Evolutionary conservation across 2,888 invertebrate species (phyloP), one percentile per base, ranked within the genome.

Genomic region (Sicus ferrugineus): DNA sequence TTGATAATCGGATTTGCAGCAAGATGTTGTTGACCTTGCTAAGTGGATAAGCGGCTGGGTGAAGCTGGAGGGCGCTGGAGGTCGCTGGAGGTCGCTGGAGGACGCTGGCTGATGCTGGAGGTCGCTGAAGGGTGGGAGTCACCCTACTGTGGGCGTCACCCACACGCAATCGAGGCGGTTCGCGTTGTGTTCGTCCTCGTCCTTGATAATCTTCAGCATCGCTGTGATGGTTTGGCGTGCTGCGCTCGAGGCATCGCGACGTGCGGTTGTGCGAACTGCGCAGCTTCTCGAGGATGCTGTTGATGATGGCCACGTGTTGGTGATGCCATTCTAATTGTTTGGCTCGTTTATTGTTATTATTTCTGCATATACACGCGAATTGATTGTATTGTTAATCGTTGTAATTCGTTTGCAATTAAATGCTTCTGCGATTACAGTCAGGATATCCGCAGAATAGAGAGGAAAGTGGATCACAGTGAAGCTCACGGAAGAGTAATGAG

Each of bases 271-370:
- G 34, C 34, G 34, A 14, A n/a, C n/a, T n/a, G 34, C 34, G 42
- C 19, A n/a, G 14, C 19, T 31, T 31, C 11, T 28, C 4, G 46
- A 38, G 38, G 42, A 56, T 42, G 48, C 31, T 48, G 50, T 31
- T 59, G 58, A 59, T 21, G 46, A 61, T 7, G 64, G 59, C n/a
- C 72, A 72, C 72, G 72, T 72, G 72, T 30, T 42, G 16, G 48
- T 66, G 61, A 62, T 72, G 71, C 67, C 63, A 48, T 56, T 69
- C 70, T 71, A 72, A 73, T 73, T 73, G 72, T 72, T 62, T 68
- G 30, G 30, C 30, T 58, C 67, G 16, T 67, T 59, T 48, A 48
- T 48, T 67, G 58, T 58, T n/a, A 58, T 30, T 30, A 59, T 48
- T 38, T 58, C 31, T 23, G 50, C 46, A 34, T 65, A 21, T 52